Evolutionary conservation across 2,797 vertebrate species (phyloP).

Genomic region (Sebastes minor): DNA sequence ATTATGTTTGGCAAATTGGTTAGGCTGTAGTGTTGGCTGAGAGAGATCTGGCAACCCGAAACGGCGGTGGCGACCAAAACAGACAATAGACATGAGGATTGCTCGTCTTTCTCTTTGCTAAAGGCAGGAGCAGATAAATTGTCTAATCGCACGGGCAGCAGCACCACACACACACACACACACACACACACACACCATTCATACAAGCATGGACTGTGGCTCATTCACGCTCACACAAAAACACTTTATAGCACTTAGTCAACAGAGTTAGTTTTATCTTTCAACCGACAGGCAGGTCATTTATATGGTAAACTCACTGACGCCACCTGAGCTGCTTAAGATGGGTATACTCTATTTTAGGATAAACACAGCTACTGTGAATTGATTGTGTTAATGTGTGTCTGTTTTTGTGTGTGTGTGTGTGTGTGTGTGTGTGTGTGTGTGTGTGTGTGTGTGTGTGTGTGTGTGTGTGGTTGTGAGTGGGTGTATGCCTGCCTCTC

Average conservation of each 20-base stretch:
- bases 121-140: slow-evolving; percentile 40
- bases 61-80: slow-evolving; percentile 51
- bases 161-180: background rate
- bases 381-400: slow-evolving; percentile 28
- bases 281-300: slow-evolving; percentile 75
- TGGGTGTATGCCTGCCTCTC: slow-evolving; percentile 38
- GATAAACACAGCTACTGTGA: slow-evolving; percentile 65
- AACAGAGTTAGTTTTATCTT: slow-evolving; percentile 71
- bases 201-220: background rate
- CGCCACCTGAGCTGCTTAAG: slow-evolving; percentile 74
- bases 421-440: background rate
- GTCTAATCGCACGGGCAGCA: slow-evolving; percentile 33
- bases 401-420: background rate
- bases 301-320: slow-evolving; percentile 80
- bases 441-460: background rate
- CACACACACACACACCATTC: background rate
- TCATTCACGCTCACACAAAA: slow-evolving; percentile 44
- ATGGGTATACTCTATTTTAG: slow-evolving; percentile 63
- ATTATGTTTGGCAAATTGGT: slow-evolving; percentile 70
- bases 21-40: slow-evolving; percentile 47
- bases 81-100: slow-evolving; percentile 51
- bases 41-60: slow-evolving; percentile 56
- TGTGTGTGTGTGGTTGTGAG: slow-evolving; percentile 9
- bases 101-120: slow-evolving; percentile 35
- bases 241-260: slow-evolving; percentile 57